Evolutionary conservation across 2,797 vertebrate species (phyloP), one percentile per base, ranked within the genome.

Genomic region (Pantherophis alleghaniensis): DNA sequence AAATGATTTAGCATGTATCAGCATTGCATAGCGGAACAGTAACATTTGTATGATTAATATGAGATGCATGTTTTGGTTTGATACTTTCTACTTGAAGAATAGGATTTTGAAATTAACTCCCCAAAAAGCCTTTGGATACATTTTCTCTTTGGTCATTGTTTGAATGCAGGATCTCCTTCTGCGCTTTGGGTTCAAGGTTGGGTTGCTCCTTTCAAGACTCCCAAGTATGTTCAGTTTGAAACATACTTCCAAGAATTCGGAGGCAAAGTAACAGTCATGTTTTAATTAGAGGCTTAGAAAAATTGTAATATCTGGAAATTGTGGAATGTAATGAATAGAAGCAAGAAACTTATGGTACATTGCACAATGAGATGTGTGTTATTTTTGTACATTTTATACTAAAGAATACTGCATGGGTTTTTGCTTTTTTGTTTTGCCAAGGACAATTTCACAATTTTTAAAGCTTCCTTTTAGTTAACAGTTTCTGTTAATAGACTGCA

Each of bases 331-430:
- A 18, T 18, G 60, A 86, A 86, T 69, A 12, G 56, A 88, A 79
- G 61, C 89, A n/a, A 59, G 57, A 51, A 55, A 90, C 86, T 79
- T 69, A 0, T 91, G 91, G 93, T 66, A 57, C 86, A 5, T 28
- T 89, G 2, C 60, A 1, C 59, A 57, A 74, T 53, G 53, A 90
- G 32, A 47, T 59, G 3, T 26, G 86, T 63, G 69, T 42, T 83
- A 94, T 55, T 16, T 94, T 14, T 94, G 26, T 87, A 90, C 94
- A 26, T 94, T 96, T 91, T 89, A 89, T 37, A 60, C 79, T 53
- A 59, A 37, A 94, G 90, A 66, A 90, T 28, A 22, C 10, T 26
- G 56, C 88, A 11, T 61, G 5, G 92, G 79, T 47, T 83, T 83
- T 83, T 83, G 20, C 94, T 91, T 89, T 0, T 4, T 92, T 94